Percentiles rank a stretch among this genome's conserved stretches.
Evolutionary conservation across 2,797 vertebrate species (phyloP).

Genomic region (Glyptemys insculpta): DNA sequence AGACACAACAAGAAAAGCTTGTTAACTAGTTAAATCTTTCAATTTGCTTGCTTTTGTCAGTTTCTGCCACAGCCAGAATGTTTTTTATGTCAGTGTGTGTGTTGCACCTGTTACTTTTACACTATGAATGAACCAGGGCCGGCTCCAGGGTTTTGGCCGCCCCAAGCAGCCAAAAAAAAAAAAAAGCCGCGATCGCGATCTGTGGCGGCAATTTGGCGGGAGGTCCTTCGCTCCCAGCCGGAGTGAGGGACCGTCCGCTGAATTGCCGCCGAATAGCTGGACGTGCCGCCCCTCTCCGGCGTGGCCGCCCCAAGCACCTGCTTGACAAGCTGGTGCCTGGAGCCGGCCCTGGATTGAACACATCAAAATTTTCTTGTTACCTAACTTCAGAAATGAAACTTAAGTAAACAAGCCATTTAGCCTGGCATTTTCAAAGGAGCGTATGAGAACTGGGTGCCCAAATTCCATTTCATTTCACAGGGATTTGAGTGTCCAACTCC

Average conservation of each 20-base stretch:
- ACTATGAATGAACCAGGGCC: too few relatives aligned
- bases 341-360: too few relatives aligned
- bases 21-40: not conserved
- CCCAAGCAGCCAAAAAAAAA: too few relatives aligned
- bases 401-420: constrained; percentile 26
- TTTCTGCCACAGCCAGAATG: not conserved
- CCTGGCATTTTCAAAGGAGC: not conserved
- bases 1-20: not conserved
- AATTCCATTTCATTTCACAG: constrained; percentile 52
- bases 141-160: too few relatives aligned
- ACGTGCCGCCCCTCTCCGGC: too few relatives aligned
- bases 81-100: not conserved
- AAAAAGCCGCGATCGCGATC: too few relatives aligned
- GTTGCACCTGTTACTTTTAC: fast-evolving
- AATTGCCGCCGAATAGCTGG: too few relatives aligned
- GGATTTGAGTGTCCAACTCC: constrained; percentile 44
- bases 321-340: too few relatives aligned
- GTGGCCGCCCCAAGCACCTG: too few relatives aligned
- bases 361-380: not conserved
- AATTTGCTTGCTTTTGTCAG: not conserved
- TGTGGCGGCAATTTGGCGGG: too few relatives aligned
- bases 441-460: not conserved
- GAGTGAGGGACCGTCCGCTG: too few relatives aligned
- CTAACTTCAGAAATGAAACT: constrained; percentile 26
- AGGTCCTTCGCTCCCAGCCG: too few relatives aligned